Base-by-base conservation (phyloP, 53 echinoderm and acorn worm genomes). In the Temnopleurus reevesii region DNA sequence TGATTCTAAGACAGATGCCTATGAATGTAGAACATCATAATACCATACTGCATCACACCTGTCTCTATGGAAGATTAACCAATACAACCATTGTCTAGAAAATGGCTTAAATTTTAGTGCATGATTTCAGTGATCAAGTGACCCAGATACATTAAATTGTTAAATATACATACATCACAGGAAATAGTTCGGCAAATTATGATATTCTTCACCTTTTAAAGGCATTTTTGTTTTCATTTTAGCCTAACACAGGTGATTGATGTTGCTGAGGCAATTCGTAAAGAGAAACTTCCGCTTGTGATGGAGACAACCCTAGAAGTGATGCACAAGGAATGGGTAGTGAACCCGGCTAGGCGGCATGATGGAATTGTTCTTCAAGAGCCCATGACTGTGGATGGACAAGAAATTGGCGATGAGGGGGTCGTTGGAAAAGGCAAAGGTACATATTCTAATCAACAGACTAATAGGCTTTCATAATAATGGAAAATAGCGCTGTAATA, bases 261-360 rank as follows among this genome's bases (percentile, higher is more conserved):
- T 6, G 49, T 92, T 3, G 89, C 89, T 8, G 96, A 94, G 43
- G 44, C 53, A 60, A 76, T 96, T 27, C 89, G 94, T 18, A 61
- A 58, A 45, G 83, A 94, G 28, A 28, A 57, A 28, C 81, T 94
- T 15, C 96, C 96, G n/a, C 91, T 96, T 15, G 76, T 85, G 28
- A 56, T 88, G 26, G 94, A 92, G 81, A 87, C 56, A 10, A 89
- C 86, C 5, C 28, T 96, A 46, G 96, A 96, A 44, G 96, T 96
- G 3, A 84, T 83, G n/a, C 96, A 96, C 76, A 92, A 84, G 81
- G 54, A 19, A 19, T 96, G 96, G 96, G 30, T 92, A 8, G 93
- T 96, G 13, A 84, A 92, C 36, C 92, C 77, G 46, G 96, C 94
- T 24, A 86, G 91, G 81, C 77, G 95, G 28, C 59, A 90, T 76